Conservation (phyloP, 92 coral and sea anemone genomes). For the Porites lobata region DNA sequence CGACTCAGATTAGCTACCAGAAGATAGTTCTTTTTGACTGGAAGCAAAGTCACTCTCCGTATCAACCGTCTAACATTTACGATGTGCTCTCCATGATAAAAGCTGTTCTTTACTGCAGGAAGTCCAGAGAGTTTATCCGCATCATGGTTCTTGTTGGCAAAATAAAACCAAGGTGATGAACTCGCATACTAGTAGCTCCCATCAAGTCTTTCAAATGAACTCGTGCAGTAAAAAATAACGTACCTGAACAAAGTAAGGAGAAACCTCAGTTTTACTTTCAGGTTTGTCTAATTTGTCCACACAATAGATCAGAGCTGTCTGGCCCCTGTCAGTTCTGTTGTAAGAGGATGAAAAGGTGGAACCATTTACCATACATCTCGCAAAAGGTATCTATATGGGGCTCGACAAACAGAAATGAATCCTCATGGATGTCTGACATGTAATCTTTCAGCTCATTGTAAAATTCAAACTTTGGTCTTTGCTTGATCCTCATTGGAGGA, state of each 20-base stretch:
- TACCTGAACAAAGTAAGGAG: constrained; percentile 47
- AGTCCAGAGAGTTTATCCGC: constrained; percentile 8
- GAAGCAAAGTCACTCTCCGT: constrained; percentile 2
- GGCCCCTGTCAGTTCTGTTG: constrained; percentile 54
- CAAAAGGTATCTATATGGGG: constrained; percentile 52
- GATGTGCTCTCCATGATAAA: constrained; percentile 24
- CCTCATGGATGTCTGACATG: constrained; percentile 15
- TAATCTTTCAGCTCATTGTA: background rate
- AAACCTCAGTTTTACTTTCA: constrained; percentile 18
- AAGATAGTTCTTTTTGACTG: background rate
- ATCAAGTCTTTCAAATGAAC: constrained; percentile 5
- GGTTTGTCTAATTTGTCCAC: constrained; percentile 1
- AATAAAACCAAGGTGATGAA: constrained; percentile 8
- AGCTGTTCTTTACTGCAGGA: background rate
- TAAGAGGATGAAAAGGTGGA: constrained; percentile 41
- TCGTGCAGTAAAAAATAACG: constrained; percentile 42
- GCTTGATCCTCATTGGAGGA: constrained; percentile 8
- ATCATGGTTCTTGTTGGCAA: constrained; percentile 8
- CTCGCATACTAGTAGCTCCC: constrained; percentile 19
- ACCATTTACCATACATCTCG: constrained; percentile 58
- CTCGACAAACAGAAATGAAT: constrained; percentile 20
- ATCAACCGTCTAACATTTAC: background rate
- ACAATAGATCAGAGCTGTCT: constrained; percentile 36
- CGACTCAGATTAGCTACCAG: constrained; percentile 1
- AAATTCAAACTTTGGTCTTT: background rate